These are phyloP conservation scores for Drosophila gaucha DNA, from an alignment of 2,888 invertebrate species.

Conservation along the genomic window DNA sequence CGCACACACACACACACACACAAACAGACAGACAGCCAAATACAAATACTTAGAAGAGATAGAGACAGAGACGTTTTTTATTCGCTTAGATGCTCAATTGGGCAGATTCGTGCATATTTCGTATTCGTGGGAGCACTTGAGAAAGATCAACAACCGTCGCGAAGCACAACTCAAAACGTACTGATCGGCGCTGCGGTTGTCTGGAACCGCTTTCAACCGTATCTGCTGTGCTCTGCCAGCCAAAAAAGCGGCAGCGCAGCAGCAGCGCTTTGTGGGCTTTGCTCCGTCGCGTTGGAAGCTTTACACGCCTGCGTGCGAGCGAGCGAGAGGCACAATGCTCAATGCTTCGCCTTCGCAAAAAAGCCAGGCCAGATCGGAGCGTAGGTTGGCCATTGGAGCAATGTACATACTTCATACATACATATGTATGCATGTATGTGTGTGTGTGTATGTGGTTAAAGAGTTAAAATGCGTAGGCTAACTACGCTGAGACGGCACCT, in stretches of 20 bases:
- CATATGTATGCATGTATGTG: conserved; percentile 11
- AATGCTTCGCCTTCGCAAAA: conserved; percentile 68
- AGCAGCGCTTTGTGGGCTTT: conserved; percentile 55
- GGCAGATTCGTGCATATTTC: conserved; percentile 54
- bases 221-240: conserved; percentile 64
- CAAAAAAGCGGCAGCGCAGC: conserved; percentile 54
- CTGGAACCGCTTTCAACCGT: conserved; percentile 74
- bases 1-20: conserved; percentile 26
- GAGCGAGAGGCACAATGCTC: conserved; percentile 54
- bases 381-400: conserved; percentile 56
- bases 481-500: conserved; percentile 21
- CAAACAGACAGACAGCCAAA: conserved; percentile 3
- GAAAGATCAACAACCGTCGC: conserved; percentile 81
- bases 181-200: conserved; percentile 76
- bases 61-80: conserved; percentile 35
- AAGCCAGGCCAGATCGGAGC: conserved; percentile 48
- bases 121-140: conserved; percentile 59
- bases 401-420: too few relatives aligned
- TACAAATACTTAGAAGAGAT: conserved; percentile 23
- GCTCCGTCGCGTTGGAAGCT: conserved; percentile 47
- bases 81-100: conserved; percentile 60
- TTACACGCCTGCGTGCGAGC: conserved; percentile 45
- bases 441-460: conserved; percentile 24
- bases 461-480: conserved; percentile 63
- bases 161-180: conserved; percentile 83